Conservation (phyloP, 1,140 invertebrate species). For the Thalassaphorura encarpata region DNA sequence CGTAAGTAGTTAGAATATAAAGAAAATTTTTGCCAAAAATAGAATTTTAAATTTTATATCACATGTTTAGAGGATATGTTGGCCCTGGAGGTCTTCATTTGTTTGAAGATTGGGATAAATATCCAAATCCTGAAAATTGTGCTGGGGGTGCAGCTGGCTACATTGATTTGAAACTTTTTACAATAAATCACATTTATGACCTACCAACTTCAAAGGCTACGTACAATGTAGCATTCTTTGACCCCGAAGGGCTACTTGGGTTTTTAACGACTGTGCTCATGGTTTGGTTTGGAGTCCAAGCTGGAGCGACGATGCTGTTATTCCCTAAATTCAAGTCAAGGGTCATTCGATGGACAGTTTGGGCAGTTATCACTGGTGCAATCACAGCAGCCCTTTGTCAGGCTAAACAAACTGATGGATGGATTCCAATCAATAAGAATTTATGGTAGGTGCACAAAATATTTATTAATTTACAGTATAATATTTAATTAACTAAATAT, state of each 20-base stretch:
- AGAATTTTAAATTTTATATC: neutral
- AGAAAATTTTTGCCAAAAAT: neutral
- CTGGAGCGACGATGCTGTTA: constrained; percentile 35
- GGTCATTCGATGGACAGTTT: constrained; percentile 39
- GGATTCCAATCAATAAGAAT: constrained; percentile 52
- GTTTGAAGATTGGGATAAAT: no score
- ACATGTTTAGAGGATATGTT: constrained; percentile 58
- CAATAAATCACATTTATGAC: constrained; percentile 51
- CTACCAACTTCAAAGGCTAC: constrained; percentile 51
- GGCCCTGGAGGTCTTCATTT: constrained; percentile 75
- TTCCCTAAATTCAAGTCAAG: constrained; percentile 20
- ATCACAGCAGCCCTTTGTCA: constrained; percentile 41
- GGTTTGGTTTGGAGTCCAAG: constrained; percentile 53
- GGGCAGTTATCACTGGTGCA: constrained; percentile 40
- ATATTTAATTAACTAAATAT: neutral
- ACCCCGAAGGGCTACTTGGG: constrained; percentile 70
- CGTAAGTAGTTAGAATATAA: constrained; percentile 39
- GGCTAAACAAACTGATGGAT: constrained; percentile 42
- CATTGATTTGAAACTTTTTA: constrained; percentile 66
- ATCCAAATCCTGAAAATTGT: neutral
- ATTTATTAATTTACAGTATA: no score
- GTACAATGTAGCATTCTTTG: constrained; percentile 56
- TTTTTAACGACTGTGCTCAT: constrained; percentile 40
- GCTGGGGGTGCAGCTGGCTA: constrained; percentile 75
- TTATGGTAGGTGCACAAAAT: constrained; percentile 47